These are phyloP conservation scores for Lycia hirtaria DNA, from an alignment of 2,888 invertebrate species.

Conservation along the genomic window DNA sequence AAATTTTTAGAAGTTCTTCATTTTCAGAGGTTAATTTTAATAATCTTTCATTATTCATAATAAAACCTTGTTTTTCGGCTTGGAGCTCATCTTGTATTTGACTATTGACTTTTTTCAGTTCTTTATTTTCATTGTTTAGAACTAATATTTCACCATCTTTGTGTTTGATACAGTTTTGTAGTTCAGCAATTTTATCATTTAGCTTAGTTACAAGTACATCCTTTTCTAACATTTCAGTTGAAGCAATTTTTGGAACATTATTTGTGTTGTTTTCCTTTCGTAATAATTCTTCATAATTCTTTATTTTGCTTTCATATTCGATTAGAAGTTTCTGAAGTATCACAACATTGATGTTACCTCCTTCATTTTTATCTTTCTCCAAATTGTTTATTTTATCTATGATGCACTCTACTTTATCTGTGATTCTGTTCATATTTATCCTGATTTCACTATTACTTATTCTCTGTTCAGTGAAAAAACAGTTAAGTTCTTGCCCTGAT, in stretches of 20 bases:
- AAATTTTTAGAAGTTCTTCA: constrained; percentile 24
- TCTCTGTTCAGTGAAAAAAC: constrained; percentile 72
- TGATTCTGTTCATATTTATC: constrained; percentile 70
- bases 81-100: constrained; percentile 42
- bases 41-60: constrained; percentile 46
- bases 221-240: constrained; percentile 8
- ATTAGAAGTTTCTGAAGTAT: constrained; percentile 65
- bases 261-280: constrained; percentile 46
- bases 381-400: constrained; percentile 58
- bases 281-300: constrained; percentile 67
- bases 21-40: constrained; percentile 28
- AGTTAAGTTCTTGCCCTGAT: constrained; percentile 55
- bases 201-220: constrained; percentile 24
- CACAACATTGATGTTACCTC: constrained; percentile 53
- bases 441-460: constrained; percentile 73
- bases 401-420: constrained; percentile 69
- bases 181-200: constrained; percentile 46
- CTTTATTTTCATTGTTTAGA: constrained; percentile 53
- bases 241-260: constrained; percentile 1
- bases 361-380: constrained; percentile 44
- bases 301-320: constrained; percentile 78
- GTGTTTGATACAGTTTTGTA: constrained; percentile 48
- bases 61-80: constrained; percentile 47
- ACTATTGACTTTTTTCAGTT: constrained; percentile 43
- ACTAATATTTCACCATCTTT: constrained; percentile 52